phyloP scores from a whole-genome alignment of 2,797 vertebrate species.

The Argentina silus region DNA sequence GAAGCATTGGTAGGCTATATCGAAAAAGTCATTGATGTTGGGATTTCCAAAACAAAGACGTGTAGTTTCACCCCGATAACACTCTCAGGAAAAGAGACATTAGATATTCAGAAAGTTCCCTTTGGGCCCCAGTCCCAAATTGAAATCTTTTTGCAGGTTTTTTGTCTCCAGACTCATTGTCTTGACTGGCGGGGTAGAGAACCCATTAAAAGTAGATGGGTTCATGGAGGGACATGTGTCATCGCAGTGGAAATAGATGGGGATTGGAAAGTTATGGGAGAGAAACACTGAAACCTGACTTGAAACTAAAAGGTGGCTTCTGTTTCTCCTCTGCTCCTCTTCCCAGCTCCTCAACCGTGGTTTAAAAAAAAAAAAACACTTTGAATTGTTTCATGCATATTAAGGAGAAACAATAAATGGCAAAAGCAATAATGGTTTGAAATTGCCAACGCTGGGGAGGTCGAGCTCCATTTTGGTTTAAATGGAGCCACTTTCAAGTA shows the following conservation, averaged over 20 bases:
- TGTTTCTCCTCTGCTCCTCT: background rate
- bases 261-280: too few relatives aligned
- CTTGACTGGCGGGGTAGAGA: too few relatives aligned
- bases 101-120: conserved; percentile 9
- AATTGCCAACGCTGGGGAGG: conserved; percentile 29
- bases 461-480: conserved; percentile 27
- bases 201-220: too few relatives aligned
- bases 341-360: conserved; percentile 16
- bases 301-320: background rate
- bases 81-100: background rate
- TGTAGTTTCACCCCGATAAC: too few relatives aligned
- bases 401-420: conserved; percentile 35
- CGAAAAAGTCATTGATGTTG: too few relatives aligned
- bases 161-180: conserved; percentile 9
- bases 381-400: conserved; percentile 26
- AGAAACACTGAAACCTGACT: too few relatives aligned
- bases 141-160: conserved; percentile 20
- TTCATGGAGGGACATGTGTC: too few relatives aligned
- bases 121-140: background rate
- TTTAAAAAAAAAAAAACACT: conserved; percentile 14
- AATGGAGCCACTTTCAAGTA: conserved; percentile 48
- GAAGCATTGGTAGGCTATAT: too few relatives aligned
- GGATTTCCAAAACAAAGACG: too few relatives aligned
- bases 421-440: conserved; percentile 41
- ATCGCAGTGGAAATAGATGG: too few relatives aligned